Base-by-base conservation (phyloP, 2,113 vertebrate species). In the Picathartes gymnocephalus region DNA sequence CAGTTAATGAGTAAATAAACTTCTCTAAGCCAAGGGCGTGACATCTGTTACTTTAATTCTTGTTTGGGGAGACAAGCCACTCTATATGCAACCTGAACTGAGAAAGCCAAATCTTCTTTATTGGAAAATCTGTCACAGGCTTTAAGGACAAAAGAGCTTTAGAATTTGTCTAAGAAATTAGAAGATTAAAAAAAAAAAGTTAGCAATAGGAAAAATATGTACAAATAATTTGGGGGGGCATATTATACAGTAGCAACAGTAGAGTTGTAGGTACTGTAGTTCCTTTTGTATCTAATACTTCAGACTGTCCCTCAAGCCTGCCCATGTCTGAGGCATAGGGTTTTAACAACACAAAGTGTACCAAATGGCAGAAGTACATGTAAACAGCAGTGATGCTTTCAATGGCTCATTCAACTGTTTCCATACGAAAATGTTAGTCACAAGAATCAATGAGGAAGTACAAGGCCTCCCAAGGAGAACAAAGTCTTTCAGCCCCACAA, bases 61-160 rank as follows among this genome's bases (percentile, higher is more conserved):
- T 35, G 44, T 73, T 9, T 60, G 37, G 37, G 53, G 31, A 94
- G n/a, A 84, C 30, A 88, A 91, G 58, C 64, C 51, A 62, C 83
- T 88, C 37, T 27, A 9, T 33, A 27, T 20, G 56, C 57, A 71
- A 86, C 53, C 42, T 70, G 58, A 94, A 66, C 60, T 27, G 27
- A 80, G 54, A 90, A 92, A 88, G 42, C 47, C 62, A 56, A 50
- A 66, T 58, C 40, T 31, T 88, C 51, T 40, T 53, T 44, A 47
- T 2, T 51, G 48, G 28, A 90, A 96, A 80, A 83, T 40, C 78
- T 81, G 66, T 39, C 39, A 56, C 9, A 66, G 74, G 40, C 35
- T 94, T 80, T 58, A 79, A 83, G 74, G 58, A 73, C 50, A 90
- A 65, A 65, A 91, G 62, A 95, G 47, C 58, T 91, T 87, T n/a